Base-by-base conservation (phyloP, 2,888 invertebrate species). In the Spisula subtruncata region DNA sequence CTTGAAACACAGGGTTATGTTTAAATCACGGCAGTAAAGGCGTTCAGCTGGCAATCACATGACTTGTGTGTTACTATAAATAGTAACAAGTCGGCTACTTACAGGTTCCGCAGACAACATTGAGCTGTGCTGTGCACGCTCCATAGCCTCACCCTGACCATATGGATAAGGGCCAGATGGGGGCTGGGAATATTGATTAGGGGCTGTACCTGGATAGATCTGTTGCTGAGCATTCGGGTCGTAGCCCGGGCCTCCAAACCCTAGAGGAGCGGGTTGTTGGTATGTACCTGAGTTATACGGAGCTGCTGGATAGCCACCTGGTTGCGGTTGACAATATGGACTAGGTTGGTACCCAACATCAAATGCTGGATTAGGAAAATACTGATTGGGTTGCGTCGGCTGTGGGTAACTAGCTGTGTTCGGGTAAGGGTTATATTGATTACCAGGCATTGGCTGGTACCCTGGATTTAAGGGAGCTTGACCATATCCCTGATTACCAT, bases 111-210 rank as follows among this genome's bases (percentile, higher is more conserved):
- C 90, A 35, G 80, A 85, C 71, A 81, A 90, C 81, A 85, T 60
- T 35, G 89, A 83, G 71, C 87, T 86, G 60, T 85, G 88, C 83
- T 91, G 91, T 51, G 92, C 90, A 48, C 79, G 89, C 84, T 87
- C 84, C 91, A 92, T 91, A 51, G 54, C 91, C 86, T 92, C 92
- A 60, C 92, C 92, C 83, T 92, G 92, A 75, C 92, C 92, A 87
- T 92, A 92, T 2, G 91, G 89, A 80, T 92, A 92, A 25, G 71
- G 56, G n/a, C 82, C 85, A n/a, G 81, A 56, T 20, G 85, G 80
- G 41, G 88, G 80, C 85, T 87, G 89, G 20, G 71, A 75, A 35
- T 83, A 87, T 60, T 87, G 87, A 87, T 56, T 80, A 60, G 87
- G 83, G 56, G 41, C 82, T 83, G 79, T 80, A 66, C 83, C 80